Base-by-base conservation (phyloP, 2,797 vertebrate genomes). In the Danio aesculapii region DNA sequence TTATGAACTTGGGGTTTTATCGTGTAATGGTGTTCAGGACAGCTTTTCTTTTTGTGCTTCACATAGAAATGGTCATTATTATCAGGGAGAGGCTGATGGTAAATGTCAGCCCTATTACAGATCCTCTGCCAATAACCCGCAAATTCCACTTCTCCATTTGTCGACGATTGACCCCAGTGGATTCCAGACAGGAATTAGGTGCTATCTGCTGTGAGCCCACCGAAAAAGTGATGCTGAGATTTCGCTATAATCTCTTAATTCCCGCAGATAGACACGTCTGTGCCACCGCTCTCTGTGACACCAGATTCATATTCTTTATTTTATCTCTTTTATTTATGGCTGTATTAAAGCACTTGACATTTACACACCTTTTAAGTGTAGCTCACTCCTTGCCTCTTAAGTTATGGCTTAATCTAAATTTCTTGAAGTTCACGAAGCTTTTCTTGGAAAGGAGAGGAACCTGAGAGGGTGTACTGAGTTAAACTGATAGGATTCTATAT, bases 221-320 rank as follows among this genome's bases (percentile, higher is more conserved):
- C 21, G 59, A 72, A 75, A 52, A 86, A 84, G 75, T 67, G 77
- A 62, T 64, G 81, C 74, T 49, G 46, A 78, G 83, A 81, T 87
- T 84, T 83, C 13, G 10, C 41, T 70, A 52, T 86, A 85, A 84
- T 87, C 86, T 82, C 67, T 85, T 88, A 89, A 88, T 84, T 81
- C 81, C 63, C 43, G 41, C 46, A 84, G 78, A 84, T 87, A 74
- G 81, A 78, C 78, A 62, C 46, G 52, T 78, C 78, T 66, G 62
- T 76, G 75, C 52, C 79, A 57, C n/a, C 13, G 61, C 67, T 55
- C 73, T 80, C 71, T 84, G 57, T 41, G 64, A 81, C 79, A 63
- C 57, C 47, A 70, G 81, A 77, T 83, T 86, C 39, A 75, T 72
- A 77, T 49, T 53, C 77, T 81, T 68, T 70, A 78, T 84, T 84